Evolutionary conservation across 2,888 invertebrate genomes (phyloP).

Genomic region (Nomada lathburiana): DNA sequence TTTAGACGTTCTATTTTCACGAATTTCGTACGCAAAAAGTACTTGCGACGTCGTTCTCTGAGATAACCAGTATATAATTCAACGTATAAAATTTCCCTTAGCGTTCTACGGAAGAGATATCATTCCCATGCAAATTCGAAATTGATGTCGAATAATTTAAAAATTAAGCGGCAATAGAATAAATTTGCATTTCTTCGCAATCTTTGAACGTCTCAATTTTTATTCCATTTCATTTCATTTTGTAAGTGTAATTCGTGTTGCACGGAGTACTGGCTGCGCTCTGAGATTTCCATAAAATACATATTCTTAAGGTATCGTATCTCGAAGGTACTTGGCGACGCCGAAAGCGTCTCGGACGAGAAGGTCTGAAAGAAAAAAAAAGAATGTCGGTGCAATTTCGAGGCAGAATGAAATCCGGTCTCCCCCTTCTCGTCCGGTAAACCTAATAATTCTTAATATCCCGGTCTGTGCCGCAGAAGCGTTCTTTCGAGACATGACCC

Average conservation of each 20-base stretch:
- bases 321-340: neutral
- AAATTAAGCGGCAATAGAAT: too few relatives aligned
- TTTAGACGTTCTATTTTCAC: neutral
- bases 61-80: too few relatives aligned
- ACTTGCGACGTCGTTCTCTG: too few relatives aligned
- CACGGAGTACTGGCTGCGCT: too few relatives aligned
- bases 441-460: conserved; percentile 51
- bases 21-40: neutral
- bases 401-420: conserved; percentile 27
- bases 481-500: conserved; percentile 31
- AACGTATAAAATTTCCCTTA: too few relatives aligned
- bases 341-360: neutral
- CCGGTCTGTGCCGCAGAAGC: neutral
- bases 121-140: too few relatives aligned
- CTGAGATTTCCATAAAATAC: neutral
- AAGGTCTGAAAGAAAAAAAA: neutral
- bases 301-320: neutral
- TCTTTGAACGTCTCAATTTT: too few relatives aligned
- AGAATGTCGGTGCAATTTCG: conserved; percentile 27
- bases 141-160: too few relatives aligned
- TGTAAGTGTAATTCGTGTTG: too few relatives aligned
- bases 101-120: too few relatives aligned
- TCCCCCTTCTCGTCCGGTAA: conserved; percentile 2
- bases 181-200: too few relatives aligned
- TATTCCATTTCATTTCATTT: too few relatives aligned